Evolutionary conservation across 2,797 vertebrate species (phyloP).

Genomic region (Hypotaenidia okinawae): DNA sequence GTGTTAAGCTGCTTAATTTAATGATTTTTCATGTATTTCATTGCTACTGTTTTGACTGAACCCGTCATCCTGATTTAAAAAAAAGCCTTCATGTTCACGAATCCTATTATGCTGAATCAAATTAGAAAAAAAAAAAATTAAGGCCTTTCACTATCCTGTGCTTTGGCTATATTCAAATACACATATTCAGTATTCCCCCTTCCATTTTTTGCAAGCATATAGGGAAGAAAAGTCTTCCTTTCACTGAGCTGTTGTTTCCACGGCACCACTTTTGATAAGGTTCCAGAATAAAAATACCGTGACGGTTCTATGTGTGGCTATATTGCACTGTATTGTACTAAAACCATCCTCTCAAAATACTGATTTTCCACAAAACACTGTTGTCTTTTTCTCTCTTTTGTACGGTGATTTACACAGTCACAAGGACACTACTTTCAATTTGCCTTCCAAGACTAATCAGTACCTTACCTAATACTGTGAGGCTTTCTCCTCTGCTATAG

Average conservation of each 20-base stretch:
- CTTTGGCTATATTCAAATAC: background rate
- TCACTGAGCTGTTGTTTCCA: background rate
- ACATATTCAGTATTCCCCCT: background rate
- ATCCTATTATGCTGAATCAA: background rate
- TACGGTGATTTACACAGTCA: background rate
- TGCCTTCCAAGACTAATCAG: background rate
- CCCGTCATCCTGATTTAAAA: background rate
- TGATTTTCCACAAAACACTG: background rate
- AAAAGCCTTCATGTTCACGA: conserved; percentile 31
- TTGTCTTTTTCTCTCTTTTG: background rate
- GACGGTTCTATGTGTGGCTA: background rate
- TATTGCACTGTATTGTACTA: background rate
- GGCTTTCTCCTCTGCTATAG: background rate
- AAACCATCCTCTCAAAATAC: background rate
- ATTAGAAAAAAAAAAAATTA: background rate
- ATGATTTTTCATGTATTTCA: background rate
- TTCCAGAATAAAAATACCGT: background rate
- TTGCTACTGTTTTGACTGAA: background rate
- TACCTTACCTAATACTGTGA: background rate
- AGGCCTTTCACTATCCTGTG: background rate
- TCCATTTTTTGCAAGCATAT: background rate
- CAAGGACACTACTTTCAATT: background rate
- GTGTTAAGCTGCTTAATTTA: background rate
- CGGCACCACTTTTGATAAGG: background rate
- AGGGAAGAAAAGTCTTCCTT: background rate